Percentiles rank a stretch among this genome's conserved stretches.
phyloP scores from a whole-genome alignment of 2,113 vertebrate species.

The Pleuronectes platessa region DNA sequence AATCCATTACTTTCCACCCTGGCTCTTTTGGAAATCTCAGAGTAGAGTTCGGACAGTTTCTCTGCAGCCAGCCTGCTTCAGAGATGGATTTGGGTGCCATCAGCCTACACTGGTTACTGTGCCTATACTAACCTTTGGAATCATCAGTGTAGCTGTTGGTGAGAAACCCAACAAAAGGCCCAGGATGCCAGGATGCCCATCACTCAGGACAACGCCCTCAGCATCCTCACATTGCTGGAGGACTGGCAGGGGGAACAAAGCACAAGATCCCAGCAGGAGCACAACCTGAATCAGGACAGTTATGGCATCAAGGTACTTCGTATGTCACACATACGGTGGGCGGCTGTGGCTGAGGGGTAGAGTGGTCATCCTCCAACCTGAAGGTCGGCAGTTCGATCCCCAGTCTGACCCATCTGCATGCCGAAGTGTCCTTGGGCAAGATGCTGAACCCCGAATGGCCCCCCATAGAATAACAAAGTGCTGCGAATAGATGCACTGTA shows the following conservation, averaged over 20 bases:
- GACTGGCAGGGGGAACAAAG: conserved; percentile 84
- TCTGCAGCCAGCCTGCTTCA: neutral
- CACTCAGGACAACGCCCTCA: conserved; percentile 92
- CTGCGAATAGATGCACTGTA: too few species aligned
- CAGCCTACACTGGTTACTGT: conserved; percentile 8
- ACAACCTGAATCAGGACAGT: conserved; percentile 45
- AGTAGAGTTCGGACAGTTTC: conserved; percentile 40
- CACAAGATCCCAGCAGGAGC: conserved; percentile 53
- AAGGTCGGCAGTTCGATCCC: too few species aligned
- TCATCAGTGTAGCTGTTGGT: conserved; percentile 17
- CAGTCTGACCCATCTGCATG: too few species aligned
- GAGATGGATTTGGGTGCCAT: conserved; percentile 32
- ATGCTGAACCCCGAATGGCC: too few species aligned
- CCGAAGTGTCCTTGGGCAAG: too few species aligned
- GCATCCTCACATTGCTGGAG: conserved; percentile 90
- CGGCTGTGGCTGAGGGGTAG: too few species aligned
- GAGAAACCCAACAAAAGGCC: conserved; percentile 38
- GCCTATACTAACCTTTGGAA: conserved; percentile 1
- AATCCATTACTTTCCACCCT: conserved; percentile 16
- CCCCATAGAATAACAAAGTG: too few species aligned
- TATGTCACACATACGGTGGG: too few species aligned
- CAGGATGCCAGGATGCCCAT: conserved; percentile 93
- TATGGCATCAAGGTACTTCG: conserved; percentile 28
- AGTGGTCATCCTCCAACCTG: too few species aligned
- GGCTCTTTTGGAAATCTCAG: conserved; percentile 48